These are phyloP conservation scores for Leucoma salicis DNA, from an alignment of 2,888 invertebrate genomes.

Conservation along the genomic window DNA sequence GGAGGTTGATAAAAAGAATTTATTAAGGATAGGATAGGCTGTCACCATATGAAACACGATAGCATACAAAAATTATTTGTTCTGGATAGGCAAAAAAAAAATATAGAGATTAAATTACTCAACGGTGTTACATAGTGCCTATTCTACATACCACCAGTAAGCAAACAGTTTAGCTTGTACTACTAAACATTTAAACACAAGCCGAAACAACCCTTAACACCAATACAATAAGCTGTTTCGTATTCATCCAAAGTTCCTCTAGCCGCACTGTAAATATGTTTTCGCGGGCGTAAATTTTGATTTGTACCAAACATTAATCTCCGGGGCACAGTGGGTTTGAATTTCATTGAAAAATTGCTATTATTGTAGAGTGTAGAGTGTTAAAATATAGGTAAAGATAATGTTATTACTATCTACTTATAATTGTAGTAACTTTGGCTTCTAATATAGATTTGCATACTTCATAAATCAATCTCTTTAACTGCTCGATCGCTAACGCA, in stretches of 20 bases:
- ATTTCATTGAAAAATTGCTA: slow-evolving; percentile 33
- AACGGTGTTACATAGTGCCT: slow-evolving; percentile 31
- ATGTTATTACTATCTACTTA: too few species aligned
- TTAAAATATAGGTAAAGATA: slow-evolving; percentile 9
- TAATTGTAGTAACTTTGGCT: too few species aligned
- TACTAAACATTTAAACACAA: slow-evolving; percentile 30
- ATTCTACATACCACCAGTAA: slow-evolving; percentile 38
- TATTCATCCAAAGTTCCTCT: slow-evolving; percentile 17
- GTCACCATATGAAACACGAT: too few species aligned
- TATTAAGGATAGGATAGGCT: too few species aligned
- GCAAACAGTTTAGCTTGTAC: slow-evolving; percentile 40
- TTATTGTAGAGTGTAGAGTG: slow-evolving; percentile 19
- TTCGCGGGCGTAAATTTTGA: slow-evolving; percentile 40
- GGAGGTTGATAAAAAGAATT: too few species aligned
- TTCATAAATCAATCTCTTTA: too few species aligned
- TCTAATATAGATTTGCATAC: too few species aligned
- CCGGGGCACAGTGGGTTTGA: slow-evolving; percentile 33
- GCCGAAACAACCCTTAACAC: slow-evolving; percentile 16
- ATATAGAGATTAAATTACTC: neutral
- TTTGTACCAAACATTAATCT: slow-evolving; percentile 44
- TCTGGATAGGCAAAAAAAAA: too few species aligned
- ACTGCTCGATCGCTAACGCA: too few species aligned
- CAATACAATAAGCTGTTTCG: slow-evolving; percentile 7
- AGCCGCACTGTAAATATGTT: slow-evolving; percentile 28
- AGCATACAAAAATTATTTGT: too few species aligned